Conservation (phyloP, 2,797 vertebrate genomes). For the Rhinatrema bivittatum region DNA sequence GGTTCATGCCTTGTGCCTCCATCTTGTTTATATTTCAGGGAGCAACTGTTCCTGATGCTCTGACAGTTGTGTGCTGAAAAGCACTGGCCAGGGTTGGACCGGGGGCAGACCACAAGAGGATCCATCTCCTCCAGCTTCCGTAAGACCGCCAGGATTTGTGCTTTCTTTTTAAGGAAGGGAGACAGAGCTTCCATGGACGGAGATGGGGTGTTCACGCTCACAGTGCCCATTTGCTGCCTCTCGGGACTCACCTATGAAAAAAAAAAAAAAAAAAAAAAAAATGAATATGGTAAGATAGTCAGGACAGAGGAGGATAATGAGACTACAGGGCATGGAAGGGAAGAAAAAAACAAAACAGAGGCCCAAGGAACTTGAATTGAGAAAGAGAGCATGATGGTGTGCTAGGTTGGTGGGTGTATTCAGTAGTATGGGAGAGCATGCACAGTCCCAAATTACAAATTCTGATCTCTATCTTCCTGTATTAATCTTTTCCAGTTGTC, state of each 20-base stretch:
- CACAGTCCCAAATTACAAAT: too few relatives aligned
- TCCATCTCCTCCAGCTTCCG: conserved; percentile 90
- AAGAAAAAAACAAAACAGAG: too few relatives aligned
- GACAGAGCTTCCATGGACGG: conserved; percentile 80
- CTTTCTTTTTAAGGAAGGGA: conserved; percentile 92
- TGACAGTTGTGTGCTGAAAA: conserved; percentile 4
- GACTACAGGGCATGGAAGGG: too few relatives aligned
- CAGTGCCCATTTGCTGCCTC: conserved; percentile 18
- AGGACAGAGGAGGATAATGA: too few relatives aligned
- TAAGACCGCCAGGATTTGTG: conserved; percentile 91
- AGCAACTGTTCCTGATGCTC: conserved; percentile 9
- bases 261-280: accelerated
- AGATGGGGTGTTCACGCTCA: conserved; percentile 24
- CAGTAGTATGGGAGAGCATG: too few relatives aligned
- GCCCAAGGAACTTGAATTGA: too few relatives aligned
- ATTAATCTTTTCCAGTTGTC: too few relatives aligned
- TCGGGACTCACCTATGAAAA: neutral
- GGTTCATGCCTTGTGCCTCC: conserved; percentile 38
- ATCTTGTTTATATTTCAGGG: conserved; percentile 2
- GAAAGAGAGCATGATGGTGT: too few relatives aligned
- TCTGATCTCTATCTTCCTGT: too few relatives aligned
- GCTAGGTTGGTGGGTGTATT: too few relatives aligned
- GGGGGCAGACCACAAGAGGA: conserved; percentile 22
- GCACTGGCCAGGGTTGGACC: conserved; percentile 50
- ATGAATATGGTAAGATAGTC: too few relatives aligned